Conservation (phyloP, 2,888 invertebrate genomes). For the Nezara viridula region DNA sequence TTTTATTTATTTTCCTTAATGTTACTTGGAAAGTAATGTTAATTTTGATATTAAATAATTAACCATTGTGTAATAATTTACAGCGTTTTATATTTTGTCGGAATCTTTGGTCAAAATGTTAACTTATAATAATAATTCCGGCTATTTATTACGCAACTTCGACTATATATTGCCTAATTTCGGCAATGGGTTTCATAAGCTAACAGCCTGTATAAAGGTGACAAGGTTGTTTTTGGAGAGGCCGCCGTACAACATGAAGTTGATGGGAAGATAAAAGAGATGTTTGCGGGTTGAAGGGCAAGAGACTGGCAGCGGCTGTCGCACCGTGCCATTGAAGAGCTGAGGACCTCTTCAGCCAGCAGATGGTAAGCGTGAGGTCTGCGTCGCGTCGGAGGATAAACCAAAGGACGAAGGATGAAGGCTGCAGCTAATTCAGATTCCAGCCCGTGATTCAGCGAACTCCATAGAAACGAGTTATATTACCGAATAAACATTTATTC, state of each 20-base stretch:
- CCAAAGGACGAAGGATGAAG: neutral
- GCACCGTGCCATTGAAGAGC: neutral
- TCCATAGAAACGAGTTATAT: neutral
- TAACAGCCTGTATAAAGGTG: neutral
- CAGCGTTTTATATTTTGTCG: too few relatives aligned
- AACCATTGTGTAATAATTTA: too few relatives aligned
- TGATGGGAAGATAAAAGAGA: slow-evolving; percentile 23
- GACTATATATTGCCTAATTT: neutral
- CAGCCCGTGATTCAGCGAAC: neutral
- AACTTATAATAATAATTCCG: too few relatives aligned
- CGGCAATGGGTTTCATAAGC: neutral
- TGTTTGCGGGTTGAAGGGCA: slow-evolving; percentile 7
- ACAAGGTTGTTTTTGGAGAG: slow-evolving; percentile 20
- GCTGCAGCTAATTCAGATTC: neutral
- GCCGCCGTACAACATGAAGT: neutral
- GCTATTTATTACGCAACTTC: neutral
- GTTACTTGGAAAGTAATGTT: too few relatives aligned
- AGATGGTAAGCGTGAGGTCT: neutral
- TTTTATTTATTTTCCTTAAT: too few relatives aligned
- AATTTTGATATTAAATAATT: too few relatives aligned
- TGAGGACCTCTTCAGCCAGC: neutral
- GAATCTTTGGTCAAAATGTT: too few relatives aligned
- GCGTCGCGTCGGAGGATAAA: neutral
- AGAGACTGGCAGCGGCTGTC: slow-evolving; percentile 5
- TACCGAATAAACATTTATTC: neutral